These are phyloP conservation scores for Columba janthina DNA, from an alignment of 2,113 vertebrate species.

Conservation along the genomic window DNA sequence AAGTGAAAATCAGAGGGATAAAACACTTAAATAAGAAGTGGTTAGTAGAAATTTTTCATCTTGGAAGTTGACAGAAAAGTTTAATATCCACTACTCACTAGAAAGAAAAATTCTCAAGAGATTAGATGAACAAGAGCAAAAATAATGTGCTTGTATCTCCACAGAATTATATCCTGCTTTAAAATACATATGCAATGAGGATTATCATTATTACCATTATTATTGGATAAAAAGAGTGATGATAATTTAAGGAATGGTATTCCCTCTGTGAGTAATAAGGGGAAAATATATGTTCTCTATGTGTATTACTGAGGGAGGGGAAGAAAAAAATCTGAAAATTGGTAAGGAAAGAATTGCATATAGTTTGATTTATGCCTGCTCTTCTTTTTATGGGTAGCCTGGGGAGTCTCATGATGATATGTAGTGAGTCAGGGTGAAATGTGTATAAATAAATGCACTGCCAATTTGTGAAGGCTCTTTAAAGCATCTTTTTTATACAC, in stretches of 20 bases:
- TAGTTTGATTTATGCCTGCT: slow-evolving; percentile 46
- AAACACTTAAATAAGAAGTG: not conserved
- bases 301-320: not conserved
- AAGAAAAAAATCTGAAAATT: not conserved
- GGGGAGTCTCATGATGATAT: slow-evolving; percentile 31
- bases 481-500: not conserved
- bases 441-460: slow-evolving; percentile 58
- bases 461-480: slow-evolving; percentile 38
- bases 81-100: not conserved
- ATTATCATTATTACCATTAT: not conserved
- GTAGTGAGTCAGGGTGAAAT: slow-evolving; percentile 57
- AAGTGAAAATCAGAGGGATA: not conserved
- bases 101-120: not conserved
- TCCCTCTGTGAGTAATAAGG: not conserved
- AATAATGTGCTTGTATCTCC: not conserved
- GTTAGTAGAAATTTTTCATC: not conserved
- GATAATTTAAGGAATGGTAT: not conserved
- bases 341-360: not conserved
- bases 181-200: slow-evolving; percentile 9
- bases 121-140: not conserved
- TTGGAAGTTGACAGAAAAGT: not conserved
- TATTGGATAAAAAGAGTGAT: not conserved
- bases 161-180: slow-evolving; percentile 25
- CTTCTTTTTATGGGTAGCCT: not conserved
- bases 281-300: not conserved